phyloP scores from a whole-genome alignment of 35 echinoderm and acorn worm genomes.

The Acanthaster planci region DNA sequence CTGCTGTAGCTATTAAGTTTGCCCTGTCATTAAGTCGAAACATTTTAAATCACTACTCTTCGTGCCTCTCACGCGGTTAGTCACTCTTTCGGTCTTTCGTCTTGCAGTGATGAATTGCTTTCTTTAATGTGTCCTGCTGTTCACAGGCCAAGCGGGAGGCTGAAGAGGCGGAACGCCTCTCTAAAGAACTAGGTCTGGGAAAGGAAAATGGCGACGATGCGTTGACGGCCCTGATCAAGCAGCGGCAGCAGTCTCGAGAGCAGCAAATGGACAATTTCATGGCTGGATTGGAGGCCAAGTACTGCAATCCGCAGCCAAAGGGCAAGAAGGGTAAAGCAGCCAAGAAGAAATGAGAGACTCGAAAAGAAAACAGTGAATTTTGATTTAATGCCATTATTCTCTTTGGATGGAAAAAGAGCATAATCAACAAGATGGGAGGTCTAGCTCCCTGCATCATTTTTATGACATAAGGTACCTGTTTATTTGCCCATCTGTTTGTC shows the following conservation, averaged over 20 bases:
- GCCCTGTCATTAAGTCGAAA: no score
- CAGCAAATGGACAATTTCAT: conserved; percentile 72
- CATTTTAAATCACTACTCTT: no score
- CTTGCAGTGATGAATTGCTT: background rate
- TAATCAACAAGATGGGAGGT: no score
- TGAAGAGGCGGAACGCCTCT: conserved; percentile 61
- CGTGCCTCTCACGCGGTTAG: no score
- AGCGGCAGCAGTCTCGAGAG: conserved; percentile 53
- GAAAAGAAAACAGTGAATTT: no score
- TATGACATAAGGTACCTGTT: no score
- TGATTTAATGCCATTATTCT: no score
- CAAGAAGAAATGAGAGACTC: conserved; percentile 45
- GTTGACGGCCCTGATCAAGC: conserved; percentile 49
- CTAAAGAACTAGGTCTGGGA: conserved; percentile 62
- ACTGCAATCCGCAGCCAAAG: conserved; percentile 61
- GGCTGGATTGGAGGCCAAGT: conserved; percentile 79
- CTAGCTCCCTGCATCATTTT: no score
- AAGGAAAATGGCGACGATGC: conserved; percentile 48
- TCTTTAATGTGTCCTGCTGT: background rate
- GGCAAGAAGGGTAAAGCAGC: conserved; percentile 51
- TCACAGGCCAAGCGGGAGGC: conserved; percentile 72
- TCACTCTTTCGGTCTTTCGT: no score
- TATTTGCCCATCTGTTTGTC: no score
- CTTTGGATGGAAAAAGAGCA: no score
- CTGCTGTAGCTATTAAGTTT: no score